Percentiles rank a stretch among this genome's conserved stretches.
Conservation (phyloP, 2,888 invertebrate genomes). For the Epirrhoe alternata region DNA sequence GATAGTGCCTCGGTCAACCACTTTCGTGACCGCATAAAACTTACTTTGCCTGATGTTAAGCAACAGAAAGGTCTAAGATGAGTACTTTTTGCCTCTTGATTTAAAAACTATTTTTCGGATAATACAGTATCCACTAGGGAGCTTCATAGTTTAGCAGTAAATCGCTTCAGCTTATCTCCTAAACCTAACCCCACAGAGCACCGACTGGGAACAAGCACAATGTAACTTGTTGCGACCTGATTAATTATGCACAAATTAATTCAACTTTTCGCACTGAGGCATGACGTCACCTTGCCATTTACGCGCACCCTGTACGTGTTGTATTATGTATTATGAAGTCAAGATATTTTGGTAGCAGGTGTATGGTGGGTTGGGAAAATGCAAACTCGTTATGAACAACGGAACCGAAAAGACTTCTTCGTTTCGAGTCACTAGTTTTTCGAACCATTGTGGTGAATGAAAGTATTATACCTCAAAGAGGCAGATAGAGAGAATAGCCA, state of each 20-base stretch:
- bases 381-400: not conserved
- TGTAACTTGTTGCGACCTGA: conserved; percentile 45
- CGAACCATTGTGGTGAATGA: too few relatives aligned
- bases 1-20: too few relatives aligned
- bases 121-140: too few relatives aligned
- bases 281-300: conserved; percentile 22
- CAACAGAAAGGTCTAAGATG: too few relatives aligned
- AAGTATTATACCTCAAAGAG: too few relatives aligned
- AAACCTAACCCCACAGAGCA: conserved; percentile 4
- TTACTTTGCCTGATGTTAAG: too few relatives aligned
- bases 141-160: not conserved
- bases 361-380: not conserved
- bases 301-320: not conserved
- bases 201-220: conserved; percentile 40
- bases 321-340: not conserved
- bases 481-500: too few relatives aligned
- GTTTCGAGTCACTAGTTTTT: too few relatives aligned
- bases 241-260: conserved; percentile 55
- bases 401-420: too few relatives aligned
- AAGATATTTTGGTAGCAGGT: not conserved
- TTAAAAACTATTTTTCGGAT: too few relatives aligned
- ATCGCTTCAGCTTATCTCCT: conserved; percentile 7
- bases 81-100: too few relatives aligned
- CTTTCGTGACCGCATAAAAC: too few relatives aligned
- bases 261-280: conserved; percentile 45